Evolutionary conservation across 2,797 vertebrate species (phyloP).

Genomic region (Xenentodon cancila): DNA sequence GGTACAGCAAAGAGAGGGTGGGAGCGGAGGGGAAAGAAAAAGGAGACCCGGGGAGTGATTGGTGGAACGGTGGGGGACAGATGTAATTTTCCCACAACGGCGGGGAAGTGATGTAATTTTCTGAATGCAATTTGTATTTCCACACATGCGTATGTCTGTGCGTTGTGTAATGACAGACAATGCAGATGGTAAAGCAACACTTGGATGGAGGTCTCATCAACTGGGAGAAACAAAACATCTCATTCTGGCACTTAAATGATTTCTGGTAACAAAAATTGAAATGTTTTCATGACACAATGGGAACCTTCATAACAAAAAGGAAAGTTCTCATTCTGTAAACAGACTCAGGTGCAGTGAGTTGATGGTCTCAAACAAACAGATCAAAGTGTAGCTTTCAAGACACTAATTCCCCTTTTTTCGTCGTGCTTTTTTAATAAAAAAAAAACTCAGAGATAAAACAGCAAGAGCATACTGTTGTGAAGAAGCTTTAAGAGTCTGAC

Average conservation of each 20-base stretch:
- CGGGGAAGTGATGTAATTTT: constrained; percentile 78
- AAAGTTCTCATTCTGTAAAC: constrained; percentile 23
- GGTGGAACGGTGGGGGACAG: constrained; percentile 75
- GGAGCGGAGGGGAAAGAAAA: constrained; percentile 12
- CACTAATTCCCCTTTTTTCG: constrained; percentile 11
- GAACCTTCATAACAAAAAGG: constrained; percentile 44
- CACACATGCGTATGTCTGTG: constrained; percentile 24
- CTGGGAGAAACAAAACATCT: constrained; percentile 55
- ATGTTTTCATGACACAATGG: constrained; percentile 44
- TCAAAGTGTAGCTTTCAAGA: constrained; percentile 28
- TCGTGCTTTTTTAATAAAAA: constrained; percentile 27
- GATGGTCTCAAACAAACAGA: constrained; percentile 15
- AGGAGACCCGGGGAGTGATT: constrained; percentile 74
- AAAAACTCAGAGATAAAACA: constrained; percentile 55
- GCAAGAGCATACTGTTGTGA: constrained; percentile 44
- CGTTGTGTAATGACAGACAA: constrained; percentile 38
- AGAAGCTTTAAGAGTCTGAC: constrained; percentile 56
- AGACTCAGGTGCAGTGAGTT: constrained; percentile 10
- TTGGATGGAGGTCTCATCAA: constrained; percentile 55
- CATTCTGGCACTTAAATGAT: constrained; percentile 45
- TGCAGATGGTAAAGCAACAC: constrained; percentile 55
- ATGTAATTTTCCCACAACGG: constrained; percentile 76
- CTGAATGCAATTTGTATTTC: constrained; percentile 64
- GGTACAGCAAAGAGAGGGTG: constrained; percentile 29
- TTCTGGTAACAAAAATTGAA: constrained; percentile 31